These are phyloP conservation scores for Harpagoxenus sublaevis DNA, from an alignment of 2,888 invertebrate genomes.

Conservation along the genomic window DNA sequence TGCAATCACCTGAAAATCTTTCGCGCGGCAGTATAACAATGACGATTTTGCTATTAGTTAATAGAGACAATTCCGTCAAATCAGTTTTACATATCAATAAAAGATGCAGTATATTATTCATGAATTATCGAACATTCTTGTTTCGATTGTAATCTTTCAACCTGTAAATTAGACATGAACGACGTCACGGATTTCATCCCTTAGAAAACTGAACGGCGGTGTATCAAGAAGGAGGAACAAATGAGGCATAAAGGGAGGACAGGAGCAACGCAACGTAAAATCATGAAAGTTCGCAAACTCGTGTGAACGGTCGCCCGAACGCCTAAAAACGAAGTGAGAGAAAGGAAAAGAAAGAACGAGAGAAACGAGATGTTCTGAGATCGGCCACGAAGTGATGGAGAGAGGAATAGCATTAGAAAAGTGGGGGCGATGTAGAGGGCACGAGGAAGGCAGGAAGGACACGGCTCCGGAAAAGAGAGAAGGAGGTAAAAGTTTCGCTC, in stretches of 20 bases:
- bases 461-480: conserved; percentile 64
- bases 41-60: background rate
- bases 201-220: conserved; percentile 31
- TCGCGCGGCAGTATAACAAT: no score
- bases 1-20: background rate
- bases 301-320: conserved; percentile 65
- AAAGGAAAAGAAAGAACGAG: conserved; percentile 43
- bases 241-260: conserved; percentile 33
- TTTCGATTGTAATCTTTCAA: conserved; percentile 35
- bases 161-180: conserved; percentile 57
- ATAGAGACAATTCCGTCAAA: background rate
- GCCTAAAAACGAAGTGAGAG: conserved; percentile 55
- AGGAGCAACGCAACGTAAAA: conserved; percentile 59
- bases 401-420: conserved; percentile 20
- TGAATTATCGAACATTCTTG: conserved; percentile 50
- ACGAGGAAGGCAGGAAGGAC: conserved; percentile 47
- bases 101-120: conserved; percentile 6
- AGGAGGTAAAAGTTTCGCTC: conserved; percentile 83
- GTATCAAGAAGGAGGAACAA: background rate
- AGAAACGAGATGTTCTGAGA: conserved; percentile 33
- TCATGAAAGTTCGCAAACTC: conserved; percentile 74
- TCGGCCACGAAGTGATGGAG: conserved; percentile 10
- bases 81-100: background rate
- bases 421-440: conserved; percentile 11
- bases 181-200: conserved; percentile 52